Evolutionary conservation across 2,113 vertebrate species (phyloP).

Genomic region (Solenodon paradoxus): DNA sequence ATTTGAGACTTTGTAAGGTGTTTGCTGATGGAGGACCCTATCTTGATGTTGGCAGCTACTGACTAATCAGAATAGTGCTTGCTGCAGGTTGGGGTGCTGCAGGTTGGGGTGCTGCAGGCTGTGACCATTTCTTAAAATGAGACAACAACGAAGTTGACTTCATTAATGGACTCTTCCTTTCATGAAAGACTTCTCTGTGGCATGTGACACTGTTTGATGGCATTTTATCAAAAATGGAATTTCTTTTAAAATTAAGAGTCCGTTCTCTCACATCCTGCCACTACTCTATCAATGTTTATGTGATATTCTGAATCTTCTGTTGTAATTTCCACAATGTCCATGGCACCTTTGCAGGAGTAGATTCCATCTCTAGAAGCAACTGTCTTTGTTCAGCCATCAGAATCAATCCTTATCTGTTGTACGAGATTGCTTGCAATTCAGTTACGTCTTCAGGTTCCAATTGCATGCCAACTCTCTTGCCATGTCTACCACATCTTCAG

Average conservation of each 20-base stretch:
- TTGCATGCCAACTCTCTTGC: neutral
- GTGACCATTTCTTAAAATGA: neutral
- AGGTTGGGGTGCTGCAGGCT: no score
- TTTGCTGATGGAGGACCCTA: neutral
- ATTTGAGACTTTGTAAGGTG: neutral
- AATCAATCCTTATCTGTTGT: neutral
- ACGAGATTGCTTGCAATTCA: neutral
- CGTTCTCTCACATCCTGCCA: neutral
- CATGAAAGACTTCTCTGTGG: neutral
- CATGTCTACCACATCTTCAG: neutral
- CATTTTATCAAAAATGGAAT: neutral
- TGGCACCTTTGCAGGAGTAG: neutral
- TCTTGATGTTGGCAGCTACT: neutral
- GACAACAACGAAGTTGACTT: neutral
- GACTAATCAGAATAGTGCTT: neutral
- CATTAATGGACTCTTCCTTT: neutral
- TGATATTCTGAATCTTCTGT: neutral
- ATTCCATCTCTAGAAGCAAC: neutral
- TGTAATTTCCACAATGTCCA: neutral
- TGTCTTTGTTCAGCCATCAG: neutral
- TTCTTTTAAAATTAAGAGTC: neutral
- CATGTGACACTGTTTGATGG: neutral
- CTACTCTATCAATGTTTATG: neutral
- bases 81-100: neutral
- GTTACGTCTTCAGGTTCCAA: neutral